These are phyloP conservation scores for Pimpla rufipes DNA, from an alignment of 2,888 invertebrate species.

Conservation along the genomic window DNA sequence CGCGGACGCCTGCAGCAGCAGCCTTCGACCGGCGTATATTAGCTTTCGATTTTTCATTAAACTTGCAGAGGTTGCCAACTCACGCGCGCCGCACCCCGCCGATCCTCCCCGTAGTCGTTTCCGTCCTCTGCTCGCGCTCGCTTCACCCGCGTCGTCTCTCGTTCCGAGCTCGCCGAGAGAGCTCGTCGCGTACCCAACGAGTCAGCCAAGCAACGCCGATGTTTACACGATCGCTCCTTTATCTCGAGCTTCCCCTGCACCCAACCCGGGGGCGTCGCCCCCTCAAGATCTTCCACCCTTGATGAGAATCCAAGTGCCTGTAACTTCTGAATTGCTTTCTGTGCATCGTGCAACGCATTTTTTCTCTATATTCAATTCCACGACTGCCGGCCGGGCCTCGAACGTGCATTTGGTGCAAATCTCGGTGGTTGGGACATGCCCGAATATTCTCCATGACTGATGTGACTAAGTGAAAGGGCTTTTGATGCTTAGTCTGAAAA, in stretches of 20 bases:
- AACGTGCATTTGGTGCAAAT: no score
- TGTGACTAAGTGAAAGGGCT: no score
- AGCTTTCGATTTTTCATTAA: constrained; percentile 75
- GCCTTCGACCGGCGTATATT: constrained; percentile 68
- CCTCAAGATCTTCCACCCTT: not conserved
- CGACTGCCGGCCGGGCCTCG: no score
- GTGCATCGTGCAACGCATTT: not conserved
- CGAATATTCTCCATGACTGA: no score
- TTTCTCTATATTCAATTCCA: not conserved
- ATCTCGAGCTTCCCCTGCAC: not conserved
- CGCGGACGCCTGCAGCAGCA: constrained; percentile 16
- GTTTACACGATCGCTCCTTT: constrained; percentile 35
- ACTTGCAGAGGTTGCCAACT: constrained; percentile 69
- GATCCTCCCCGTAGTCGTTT: constrained; percentile 34
- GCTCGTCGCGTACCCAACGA: not conserved
- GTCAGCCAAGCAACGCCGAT: constrained; percentile 4
- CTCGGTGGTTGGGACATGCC: no score
- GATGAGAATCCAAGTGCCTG: constrained; percentile 15
- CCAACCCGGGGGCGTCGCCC: no score
- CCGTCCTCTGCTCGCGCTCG: constrained; percentile 11
- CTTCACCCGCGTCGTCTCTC: constrained; percentile 1
- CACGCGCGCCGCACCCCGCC: constrained; percentile 45
- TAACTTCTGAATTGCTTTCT: constrained; percentile 6
- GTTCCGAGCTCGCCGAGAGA: not conserved
- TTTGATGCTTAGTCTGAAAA: no score